Evolutionary conservation across 1,140 invertebrate genomes (phyloP).

Genomic region (Reticulitermes speratus): DNA sequence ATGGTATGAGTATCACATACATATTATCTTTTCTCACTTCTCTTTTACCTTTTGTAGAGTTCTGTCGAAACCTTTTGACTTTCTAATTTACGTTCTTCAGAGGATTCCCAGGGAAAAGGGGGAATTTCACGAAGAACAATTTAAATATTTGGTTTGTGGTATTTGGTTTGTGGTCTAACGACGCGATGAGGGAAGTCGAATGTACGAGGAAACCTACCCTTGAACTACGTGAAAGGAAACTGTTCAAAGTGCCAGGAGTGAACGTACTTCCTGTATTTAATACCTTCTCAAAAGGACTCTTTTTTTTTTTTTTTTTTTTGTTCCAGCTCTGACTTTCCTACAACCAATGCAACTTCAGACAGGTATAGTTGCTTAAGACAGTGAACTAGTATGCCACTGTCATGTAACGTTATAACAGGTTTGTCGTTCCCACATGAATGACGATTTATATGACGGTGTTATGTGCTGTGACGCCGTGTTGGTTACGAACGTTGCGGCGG

Average conservation of each 20-base stretch:
- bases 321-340: too few species aligned
- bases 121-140: background rate
- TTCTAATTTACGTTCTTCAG: background rate
- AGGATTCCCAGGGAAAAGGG: background rate
- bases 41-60: background rate
- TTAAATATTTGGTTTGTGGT: slow-evolving; percentile 8
- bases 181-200: background rate
- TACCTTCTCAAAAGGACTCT: background rate
- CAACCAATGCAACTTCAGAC: too few species aligned
- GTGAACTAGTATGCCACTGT: too few species aligned
- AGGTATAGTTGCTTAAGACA: too few species aligned
- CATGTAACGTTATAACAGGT: too few species aligned
- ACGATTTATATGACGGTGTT: too few species aligned
- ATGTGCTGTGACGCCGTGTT: too few species aligned
- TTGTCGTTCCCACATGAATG: too few species aligned
- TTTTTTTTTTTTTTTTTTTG: background rate
- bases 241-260: background rate
- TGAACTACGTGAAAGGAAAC: background rate
- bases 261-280: background rate
- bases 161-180: background rate
- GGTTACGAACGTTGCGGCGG: too few species aligned
- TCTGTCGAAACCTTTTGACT: background rate
- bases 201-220: background rate
- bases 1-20: background rate
- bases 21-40: background rate